Percentiles rank a stretch among this genome's conserved stretches.
Evolutionary conservation across 2,797 vertebrate species (phyloP).

Genomic region (Takifugu ocellatus): DNA sequence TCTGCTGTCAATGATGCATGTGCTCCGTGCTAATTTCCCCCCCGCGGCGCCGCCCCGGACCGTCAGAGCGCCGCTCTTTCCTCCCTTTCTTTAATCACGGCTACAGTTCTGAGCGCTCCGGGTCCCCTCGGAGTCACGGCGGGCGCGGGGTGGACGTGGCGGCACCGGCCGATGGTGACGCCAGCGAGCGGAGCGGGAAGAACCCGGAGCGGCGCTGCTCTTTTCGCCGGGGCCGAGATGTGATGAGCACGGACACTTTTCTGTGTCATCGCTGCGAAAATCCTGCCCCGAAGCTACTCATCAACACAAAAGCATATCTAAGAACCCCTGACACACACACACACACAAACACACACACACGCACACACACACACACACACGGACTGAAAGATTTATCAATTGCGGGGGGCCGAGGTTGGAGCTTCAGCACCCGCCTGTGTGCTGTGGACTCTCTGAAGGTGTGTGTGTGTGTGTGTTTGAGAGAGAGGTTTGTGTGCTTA

Average conservation of each 20-base stretch:
- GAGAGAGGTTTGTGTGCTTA: too few relatives aligned
- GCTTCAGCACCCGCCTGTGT: slow-evolving; percentile 40
- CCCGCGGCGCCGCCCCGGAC: slow-evolving; percentile 30
- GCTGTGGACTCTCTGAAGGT: slow-evolving; percentile 46
- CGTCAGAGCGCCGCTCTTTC: slow-evolving; percentile 7
- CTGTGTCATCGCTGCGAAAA: slow-evolving; percentile 60
- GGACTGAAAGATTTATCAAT: slow-evolving; percentile 54
- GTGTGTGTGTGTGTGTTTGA: too few relatives aligned
- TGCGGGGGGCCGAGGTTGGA: slow-evolving; percentile 44
- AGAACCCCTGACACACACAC: background rate
- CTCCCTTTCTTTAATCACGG: background rate
- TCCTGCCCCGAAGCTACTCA: slow-evolving; percentile 41
- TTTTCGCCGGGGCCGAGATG: slow-evolving; percentile 32
- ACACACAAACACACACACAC: background rate
- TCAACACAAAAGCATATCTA: slow-evolving; percentile 39
- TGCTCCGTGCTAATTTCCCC: slow-evolving; percentile 45
- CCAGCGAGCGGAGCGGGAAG: background rate
- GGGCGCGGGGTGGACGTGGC: too few relatives aligned
- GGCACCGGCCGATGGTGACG: background rate
- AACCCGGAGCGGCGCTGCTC: too few relatives aligned
- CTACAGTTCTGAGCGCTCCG: slow-evolving; percentile 15
- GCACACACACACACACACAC: background rate
- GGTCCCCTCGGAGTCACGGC: too few relatives aligned
- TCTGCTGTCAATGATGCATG: slow-evolving; percentile 61
- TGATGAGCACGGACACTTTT: slow-evolving; percentile 44